Percentiles rank a stretch among this genome's conserved stretches.
Conservation (phyloP, 1,140 invertebrate species). For the Cotesia chilonis region DNA sequence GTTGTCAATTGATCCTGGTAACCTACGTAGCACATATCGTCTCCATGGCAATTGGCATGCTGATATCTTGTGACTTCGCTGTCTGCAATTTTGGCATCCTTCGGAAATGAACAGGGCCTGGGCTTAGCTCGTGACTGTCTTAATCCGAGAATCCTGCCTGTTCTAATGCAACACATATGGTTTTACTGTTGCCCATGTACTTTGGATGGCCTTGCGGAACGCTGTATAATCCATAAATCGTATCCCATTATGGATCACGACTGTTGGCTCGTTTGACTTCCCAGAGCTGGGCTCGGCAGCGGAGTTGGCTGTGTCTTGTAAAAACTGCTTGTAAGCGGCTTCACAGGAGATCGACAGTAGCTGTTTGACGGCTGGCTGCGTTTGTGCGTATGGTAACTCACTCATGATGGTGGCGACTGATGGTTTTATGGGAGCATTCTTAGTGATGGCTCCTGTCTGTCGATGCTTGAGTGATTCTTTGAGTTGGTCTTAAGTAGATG, state of each 20-base stretch:
- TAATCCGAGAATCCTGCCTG: neutral
- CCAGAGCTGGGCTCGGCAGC: too few species aligned
- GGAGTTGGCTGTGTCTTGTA: too few species aligned
- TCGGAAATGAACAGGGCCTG: too few species aligned
- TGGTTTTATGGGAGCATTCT: too few species aligned
- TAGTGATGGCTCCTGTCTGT: too few species aligned
- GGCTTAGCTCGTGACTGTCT: neutral
- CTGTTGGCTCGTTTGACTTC: neutral
- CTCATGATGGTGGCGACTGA: too few species aligned
- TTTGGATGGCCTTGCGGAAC: neutral
- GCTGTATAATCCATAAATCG: neutral
- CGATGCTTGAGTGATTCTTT: too few species aligned
- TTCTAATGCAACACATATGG: neutral
- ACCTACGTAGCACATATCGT: conserved; percentile 6
- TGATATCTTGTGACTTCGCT: neutral
- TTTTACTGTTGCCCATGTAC: neutral
- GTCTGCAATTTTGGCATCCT: conserved; percentile 3
- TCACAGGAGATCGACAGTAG: too few species aligned
- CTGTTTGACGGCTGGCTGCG: too few species aligned
- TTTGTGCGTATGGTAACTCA: too few species aligned
- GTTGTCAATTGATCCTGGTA: conserved; percentile 5
- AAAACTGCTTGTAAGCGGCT: too few species aligned
- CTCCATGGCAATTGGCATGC: neutral
- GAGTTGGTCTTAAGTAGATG: too few species aligned
- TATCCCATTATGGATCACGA: neutral